Evolutionary conservation across 2,797 vertebrate genomes (phyloP).

Genomic region (Anolis apletophallus): DNA sequence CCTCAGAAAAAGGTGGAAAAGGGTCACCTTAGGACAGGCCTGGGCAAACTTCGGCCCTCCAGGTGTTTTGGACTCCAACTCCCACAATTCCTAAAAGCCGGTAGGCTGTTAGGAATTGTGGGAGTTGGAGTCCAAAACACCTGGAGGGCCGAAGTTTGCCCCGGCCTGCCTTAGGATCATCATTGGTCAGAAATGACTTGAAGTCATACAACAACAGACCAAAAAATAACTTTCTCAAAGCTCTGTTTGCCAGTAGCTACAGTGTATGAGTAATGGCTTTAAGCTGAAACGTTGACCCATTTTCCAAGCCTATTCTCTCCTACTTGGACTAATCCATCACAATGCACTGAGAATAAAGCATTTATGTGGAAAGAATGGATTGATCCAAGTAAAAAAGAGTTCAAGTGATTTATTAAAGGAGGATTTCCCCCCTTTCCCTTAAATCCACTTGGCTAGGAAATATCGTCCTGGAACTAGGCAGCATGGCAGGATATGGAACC

Average conservation of each 20-base stretch:
- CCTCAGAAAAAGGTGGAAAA: no score
- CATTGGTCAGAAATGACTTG: no score
- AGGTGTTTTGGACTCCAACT: no score
- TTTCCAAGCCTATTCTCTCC: not conserved
- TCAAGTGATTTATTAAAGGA: conserved; percentile 16
- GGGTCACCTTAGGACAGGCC: no score
- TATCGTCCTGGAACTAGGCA: not conserved
- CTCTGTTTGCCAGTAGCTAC: not conserved
- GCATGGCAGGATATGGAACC: not conserved
- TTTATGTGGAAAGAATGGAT: conserved; percentile 10
- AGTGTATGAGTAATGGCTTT: not conserved
- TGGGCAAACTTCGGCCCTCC: no score
- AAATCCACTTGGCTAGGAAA: not conserved
- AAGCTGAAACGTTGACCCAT: not conserved
- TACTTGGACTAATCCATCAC: not conserved
- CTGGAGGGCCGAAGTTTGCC: no score
- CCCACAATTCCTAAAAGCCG: no score
- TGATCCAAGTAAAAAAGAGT: not conserved
- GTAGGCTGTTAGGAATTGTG: no score
- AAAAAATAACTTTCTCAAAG: no score
- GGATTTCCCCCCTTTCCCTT: not conserved
- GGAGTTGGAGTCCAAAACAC: no score
- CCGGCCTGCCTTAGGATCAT: no score
- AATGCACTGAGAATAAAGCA: not conserved
- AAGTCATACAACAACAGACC: no score